These are phyloP conservation scores for Xestia c-nigrum DNA, from an alignment of 2,888 invertebrate genomes.

Conservation along the genomic window DNA sequence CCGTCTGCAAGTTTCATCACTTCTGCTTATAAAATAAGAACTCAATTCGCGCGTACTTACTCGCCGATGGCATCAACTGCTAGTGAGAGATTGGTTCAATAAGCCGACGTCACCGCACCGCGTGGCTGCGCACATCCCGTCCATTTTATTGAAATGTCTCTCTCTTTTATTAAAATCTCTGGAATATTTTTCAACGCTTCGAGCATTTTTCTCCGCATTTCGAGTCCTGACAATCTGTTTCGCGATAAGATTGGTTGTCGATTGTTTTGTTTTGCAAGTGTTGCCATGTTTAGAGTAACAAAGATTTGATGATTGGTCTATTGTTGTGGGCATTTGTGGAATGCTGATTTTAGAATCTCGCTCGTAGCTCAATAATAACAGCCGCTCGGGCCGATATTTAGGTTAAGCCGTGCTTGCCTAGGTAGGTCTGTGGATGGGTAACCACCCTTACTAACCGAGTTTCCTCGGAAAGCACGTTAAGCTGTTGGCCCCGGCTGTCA, in stretches of 20 bases:
- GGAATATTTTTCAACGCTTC: constrained; percentile 34
- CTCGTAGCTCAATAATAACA: too few relatives aligned
- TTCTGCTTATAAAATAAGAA: constrained; percentile 5
- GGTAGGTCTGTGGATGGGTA: too few relatives aligned
- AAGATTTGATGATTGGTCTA: background rate
- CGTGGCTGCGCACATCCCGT: constrained; percentile 24
- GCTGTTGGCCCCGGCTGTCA: too few relatives aligned
- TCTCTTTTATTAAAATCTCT: constrained; percentile 53
- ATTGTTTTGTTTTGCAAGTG: constrained; percentile 13
- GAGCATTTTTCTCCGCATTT: constrained; percentile 19
- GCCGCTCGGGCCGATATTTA: too few relatives aligned
- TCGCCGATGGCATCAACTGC: constrained; percentile 12
- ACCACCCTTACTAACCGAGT: too few relatives aligned
- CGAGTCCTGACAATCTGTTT: background rate
- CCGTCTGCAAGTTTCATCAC: background rate
- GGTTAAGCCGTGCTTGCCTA: too few relatives aligned
- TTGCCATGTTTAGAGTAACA: background rate
- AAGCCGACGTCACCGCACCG: constrained; percentile 20
- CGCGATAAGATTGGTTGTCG: background rate
- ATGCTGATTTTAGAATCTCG: background rate
- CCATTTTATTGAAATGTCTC: constrained; percentile 38
- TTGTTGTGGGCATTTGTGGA: background rate
- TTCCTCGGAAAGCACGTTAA: too few relatives aligned
- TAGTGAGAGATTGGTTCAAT: constrained; percentile 56
- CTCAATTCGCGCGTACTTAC: constrained; percentile 9